Percentiles rank a stretch among this genome's conserved stretches.
These are phyloP conservation scores for Lontra canadensis DNA, from an alignment of 2,113 vertebrate genomes.

Conservation along the genomic window DNA sequence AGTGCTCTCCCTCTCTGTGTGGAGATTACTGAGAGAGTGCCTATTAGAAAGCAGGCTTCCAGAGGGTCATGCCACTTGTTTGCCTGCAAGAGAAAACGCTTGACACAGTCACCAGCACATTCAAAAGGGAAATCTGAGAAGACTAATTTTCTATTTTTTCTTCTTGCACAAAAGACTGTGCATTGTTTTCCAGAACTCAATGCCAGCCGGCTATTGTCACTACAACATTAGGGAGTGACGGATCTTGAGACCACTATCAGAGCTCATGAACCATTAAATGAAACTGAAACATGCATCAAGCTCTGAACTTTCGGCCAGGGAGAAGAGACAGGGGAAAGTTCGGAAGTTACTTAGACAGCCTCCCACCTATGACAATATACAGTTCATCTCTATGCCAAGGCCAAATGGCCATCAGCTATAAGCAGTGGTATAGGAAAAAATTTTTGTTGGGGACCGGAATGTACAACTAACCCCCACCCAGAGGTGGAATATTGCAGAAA, in stretches of 20 bases:
- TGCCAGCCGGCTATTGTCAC: constrained; percentile 9
- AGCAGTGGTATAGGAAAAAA: neutral
- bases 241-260: constrained; percentile 5
- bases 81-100: constrained; percentile 38
- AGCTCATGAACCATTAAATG: constrained; percentile 44
- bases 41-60: neutral
- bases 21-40: neutral
- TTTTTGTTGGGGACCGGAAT: neutral
- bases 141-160: constrained; percentile 51
- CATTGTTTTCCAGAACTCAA: constrained; percentile 6
- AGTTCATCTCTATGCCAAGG: neutral
- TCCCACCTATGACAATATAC: neutral
- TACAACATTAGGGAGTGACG: constrained; percentile 43
- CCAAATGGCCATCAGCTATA: neutral
- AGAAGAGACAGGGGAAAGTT: neutral
- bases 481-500: neutral
- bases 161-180: neutral
- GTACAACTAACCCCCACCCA: neutral
- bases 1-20: neutral
- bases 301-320: neutral
- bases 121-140: constrained; percentile 56
- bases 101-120: neutral
- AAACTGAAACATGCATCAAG: neutral
- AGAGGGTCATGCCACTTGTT: neutral
- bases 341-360: neutral